phyloP scores from a whole-genome alignment of 2,113 vertebrate species.

The Sylvietta virens region DNA sequence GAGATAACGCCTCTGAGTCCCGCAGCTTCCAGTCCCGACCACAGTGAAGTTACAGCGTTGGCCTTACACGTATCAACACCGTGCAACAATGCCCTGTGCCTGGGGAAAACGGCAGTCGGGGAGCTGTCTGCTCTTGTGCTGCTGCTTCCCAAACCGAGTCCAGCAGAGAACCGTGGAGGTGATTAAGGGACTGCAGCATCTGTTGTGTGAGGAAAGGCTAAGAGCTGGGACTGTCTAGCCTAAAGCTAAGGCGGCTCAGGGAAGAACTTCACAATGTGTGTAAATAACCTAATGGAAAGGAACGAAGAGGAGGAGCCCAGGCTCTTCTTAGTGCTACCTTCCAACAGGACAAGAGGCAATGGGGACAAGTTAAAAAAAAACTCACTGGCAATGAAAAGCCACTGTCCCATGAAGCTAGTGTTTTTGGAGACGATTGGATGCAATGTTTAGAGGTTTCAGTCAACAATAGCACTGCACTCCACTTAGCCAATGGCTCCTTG shows the following conservation, averaged over 20 bases:
- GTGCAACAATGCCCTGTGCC: neutral
- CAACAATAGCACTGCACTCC: neutral
- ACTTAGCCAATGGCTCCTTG: neutral
- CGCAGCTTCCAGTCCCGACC: accelerated
- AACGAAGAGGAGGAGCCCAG: neutral
- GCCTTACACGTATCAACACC: neutral
- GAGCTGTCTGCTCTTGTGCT: neutral
- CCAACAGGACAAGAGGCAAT: neutral
- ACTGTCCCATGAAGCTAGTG: accelerated
- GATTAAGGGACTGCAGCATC: neutral
- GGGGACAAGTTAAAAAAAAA: neutral
- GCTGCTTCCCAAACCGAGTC: neutral
- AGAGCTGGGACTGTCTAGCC: neutral
- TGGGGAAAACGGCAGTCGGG: accelerated
- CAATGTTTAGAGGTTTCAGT: neutral
- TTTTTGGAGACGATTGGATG: neutral
- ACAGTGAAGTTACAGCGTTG: accelerated
- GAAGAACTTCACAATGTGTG: neutral
- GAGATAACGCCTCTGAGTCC: neutral
- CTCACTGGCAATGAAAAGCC: neutral
- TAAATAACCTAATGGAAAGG: neutral
- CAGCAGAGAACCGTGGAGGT: neutral
- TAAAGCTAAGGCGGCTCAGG: neutral
- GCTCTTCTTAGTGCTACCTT: neutral
- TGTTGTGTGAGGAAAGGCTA: neutral